Evolutionary conservation across 37 sponge, comb jelly and placozoan genomes (phyloP).

Genomic region (Lycopodina hypogea): DNA sequence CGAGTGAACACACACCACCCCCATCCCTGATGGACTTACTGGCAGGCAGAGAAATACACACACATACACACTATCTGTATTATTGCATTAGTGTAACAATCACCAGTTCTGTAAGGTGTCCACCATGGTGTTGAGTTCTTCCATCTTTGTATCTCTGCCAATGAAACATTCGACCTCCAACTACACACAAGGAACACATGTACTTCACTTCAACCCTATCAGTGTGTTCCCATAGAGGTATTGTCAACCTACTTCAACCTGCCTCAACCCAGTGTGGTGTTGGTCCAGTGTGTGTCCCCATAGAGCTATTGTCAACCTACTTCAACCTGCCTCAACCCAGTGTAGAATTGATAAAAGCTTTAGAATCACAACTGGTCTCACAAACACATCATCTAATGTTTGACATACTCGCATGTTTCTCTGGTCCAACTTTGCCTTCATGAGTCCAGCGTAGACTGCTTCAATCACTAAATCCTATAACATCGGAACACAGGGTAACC

Average conservation of each 20-base stretch:
- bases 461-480: constrained; percentile 84
- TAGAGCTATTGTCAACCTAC: no score
- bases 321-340: background rate
- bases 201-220: no score
- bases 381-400: background rate
- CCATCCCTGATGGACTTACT: no score
- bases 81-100: background rate
- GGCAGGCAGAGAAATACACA: no score
- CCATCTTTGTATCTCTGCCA: constrained; percentile 75
- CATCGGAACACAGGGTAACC: background rate
- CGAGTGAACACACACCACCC: no score
- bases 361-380: background rate
- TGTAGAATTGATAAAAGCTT: background rate
- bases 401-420: constrained; percentile 50
- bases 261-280: background rate
- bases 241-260: background rate
- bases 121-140: constrained; percentile 46
- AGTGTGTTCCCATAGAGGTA: background rate
- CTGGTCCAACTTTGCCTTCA: constrained; percentile 84
- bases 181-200: constrained; percentile 39
- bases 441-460: constrained; percentile 82
- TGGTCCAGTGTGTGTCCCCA: background rate
- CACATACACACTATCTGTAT: no score
- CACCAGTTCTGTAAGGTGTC: constrained; percentile 71
- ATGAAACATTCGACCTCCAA: constrained; percentile 78